These are phyloP conservation scores for Mirza zaza DNA, from an alignment of 2,113 vertebrate genomes.

Conservation along the genomic window DNA sequence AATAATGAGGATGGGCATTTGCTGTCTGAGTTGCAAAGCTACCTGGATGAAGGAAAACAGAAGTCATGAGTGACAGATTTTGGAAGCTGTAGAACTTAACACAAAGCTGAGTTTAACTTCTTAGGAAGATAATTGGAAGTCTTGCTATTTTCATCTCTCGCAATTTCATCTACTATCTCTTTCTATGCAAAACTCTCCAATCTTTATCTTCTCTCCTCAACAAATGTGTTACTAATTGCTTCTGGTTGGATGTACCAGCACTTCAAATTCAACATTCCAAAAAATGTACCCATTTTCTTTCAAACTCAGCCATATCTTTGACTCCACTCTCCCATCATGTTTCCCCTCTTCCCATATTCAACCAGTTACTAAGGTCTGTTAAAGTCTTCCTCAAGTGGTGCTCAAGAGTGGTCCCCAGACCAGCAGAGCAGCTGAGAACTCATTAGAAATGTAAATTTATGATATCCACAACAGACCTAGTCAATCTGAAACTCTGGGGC, in stretches of 20 bases:
- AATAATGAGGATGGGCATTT: not conserved
- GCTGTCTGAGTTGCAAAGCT: not conserved
- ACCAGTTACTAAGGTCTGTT: not conserved
- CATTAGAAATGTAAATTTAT: slow-evolving; percentile 31
- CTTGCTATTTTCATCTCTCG: slow-evolving; percentile 21
- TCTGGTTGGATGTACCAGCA: slow-evolving; percentile 1
- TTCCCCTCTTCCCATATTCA: slow-evolving; percentile 11
- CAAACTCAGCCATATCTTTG: not conserved
- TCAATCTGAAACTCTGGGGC: not conserved
- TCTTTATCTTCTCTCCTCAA: slow-evolving; percentile 18
- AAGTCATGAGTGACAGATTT: not conserved
- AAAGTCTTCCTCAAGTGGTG: slow-evolving; percentile 18
- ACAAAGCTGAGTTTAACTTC: not conserved
- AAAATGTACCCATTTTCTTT: slow-evolving; percentile 10
- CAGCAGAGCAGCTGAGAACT: slow-evolving; percentile 7
- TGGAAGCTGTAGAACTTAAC: slow-evolving; percentile 10
- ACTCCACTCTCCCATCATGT: not conserved
- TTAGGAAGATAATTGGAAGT: slow-evolving; percentile 16
- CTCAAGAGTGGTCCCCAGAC: not conserved
- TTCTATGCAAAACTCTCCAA: not conserved
- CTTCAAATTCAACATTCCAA: slow-evolving; percentile 27
- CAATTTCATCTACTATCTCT: not conserved
- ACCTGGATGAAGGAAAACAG: slow-evolving; percentile 20
- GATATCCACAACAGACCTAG: not conserved
- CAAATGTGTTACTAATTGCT: not conserved